Evolutionary conservation across 2,113 vertebrate genomes (phyloP).

Genomic region (Anarrhichthys ocellatus): DNA sequence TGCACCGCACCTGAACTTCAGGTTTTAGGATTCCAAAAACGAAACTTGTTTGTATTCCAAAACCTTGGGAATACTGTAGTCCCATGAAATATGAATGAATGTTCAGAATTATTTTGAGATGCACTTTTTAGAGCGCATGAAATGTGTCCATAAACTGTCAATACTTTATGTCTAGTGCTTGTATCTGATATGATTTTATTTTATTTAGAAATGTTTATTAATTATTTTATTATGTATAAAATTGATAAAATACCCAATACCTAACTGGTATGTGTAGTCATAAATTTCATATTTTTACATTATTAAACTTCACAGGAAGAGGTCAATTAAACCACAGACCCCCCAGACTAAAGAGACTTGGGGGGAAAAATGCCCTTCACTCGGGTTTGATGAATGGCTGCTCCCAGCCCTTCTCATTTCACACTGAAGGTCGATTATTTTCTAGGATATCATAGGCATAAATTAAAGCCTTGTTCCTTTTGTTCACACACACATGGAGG

Average conservation of each 20-base stretch:
- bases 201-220: neutral
- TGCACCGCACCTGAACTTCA: neutral
- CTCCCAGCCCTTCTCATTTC: constrained; percentile 56
- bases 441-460: constrained; percentile 63
- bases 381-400: constrained; percentile 68
- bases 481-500: constrained; percentile 19
- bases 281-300: constrained; percentile 47
- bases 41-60: neutral
- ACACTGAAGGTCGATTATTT: constrained; percentile 74
- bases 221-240: neutral
- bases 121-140: neutral
- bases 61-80: neutral
- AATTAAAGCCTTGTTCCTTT: constrained; percentile 66
- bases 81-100: constrained; percentile 20
- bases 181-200: neutral
- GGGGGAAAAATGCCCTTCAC: constrained; percentile 53
- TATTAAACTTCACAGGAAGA: constrained; percentile 43
- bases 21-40: neutral
- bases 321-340: constrained; percentile 61
- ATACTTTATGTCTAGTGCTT: neutral
- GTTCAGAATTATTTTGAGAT: neutral
- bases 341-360: constrained; percentile 48
- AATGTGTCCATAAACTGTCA: neutral
- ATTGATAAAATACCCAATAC: neutral
- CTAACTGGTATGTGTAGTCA: neutral